Conservation (phyloP, 2,113 vertebrate genomes). For the Scophthalmus maximus region DNA sequence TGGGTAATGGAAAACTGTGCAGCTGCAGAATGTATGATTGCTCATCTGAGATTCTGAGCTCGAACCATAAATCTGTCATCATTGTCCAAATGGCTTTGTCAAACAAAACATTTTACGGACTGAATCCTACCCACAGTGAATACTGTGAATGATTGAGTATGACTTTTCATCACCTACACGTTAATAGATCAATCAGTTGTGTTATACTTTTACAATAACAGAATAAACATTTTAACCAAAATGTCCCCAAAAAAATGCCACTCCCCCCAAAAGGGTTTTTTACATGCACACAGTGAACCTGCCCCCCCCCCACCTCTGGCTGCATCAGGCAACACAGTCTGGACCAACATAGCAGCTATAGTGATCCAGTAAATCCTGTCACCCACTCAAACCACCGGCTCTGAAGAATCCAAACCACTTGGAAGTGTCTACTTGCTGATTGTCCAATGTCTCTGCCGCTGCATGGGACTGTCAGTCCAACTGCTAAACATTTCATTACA, state of each 20-base stretch:
- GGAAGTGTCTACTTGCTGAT: conserved; percentile 30
- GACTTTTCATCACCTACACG: neutral
- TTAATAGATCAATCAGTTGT: neutral
- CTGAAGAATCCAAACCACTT: conserved; percentile 52
- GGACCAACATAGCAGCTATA: conserved; percentile 10
- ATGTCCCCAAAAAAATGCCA: too few species aligned
- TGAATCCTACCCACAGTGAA: neutral
- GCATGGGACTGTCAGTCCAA: conserved; percentile 27
- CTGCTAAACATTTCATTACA: conserved; percentile 58
- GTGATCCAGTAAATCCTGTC: conserved; percentile 45
- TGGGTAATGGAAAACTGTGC: neutral
- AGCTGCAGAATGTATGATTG: too few species aligned
- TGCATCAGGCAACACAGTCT: conserved; percentile 30
- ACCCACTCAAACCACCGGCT: conserved; percentile 55
- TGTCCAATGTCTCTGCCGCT: conserved; percentile 31
- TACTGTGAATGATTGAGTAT: too few species aligned
- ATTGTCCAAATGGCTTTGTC: neutral
- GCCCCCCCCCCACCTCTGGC: conserved; percentile 2
- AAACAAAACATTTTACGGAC: neutral
- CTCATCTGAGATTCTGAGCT: neutral
- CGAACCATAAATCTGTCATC: neutral
- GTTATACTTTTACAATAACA: neutral
- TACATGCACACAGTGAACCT: neutral
- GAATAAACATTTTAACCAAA: neutral
- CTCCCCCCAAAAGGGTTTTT: neutral